Evolutionary conservation across 2,888 invertebrate genomes (phyloP).

Genomic region (Drosophila kambysellisi): DNA sequence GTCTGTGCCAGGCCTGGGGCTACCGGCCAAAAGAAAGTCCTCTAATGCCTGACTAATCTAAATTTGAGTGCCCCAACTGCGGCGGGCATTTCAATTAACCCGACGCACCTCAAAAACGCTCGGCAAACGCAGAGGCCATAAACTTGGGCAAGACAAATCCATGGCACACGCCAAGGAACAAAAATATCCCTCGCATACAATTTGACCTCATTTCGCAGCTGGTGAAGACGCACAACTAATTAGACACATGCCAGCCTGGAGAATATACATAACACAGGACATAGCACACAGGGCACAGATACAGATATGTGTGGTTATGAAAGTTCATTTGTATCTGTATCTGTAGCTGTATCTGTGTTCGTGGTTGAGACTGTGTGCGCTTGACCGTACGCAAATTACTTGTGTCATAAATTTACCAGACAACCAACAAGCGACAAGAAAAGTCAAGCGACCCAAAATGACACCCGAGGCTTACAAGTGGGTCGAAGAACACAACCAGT

Average conservation of each 20-base stretch:
- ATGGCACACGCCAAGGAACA: constrained; percentile 61
- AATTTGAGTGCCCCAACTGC: constrained; percentile 53
- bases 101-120: constrained; percentile 67
- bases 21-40: constrained; percentile 32
- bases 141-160: constrained; percentile 69
- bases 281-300: constrained; percentile 15
- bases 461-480: constrained; percentile 71
- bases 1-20: not conserved
- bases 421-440: constrained; percentile 58
- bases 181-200: constrained; percentile 54
- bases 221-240: constrained; percentile 79
- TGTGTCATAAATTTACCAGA: constrained; percentile 73
- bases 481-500: constrained; percentile 57
- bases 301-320: constrained; percentile 62
- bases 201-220: constrained; percentile 71
- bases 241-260: constrained; percentile 71
- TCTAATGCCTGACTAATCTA: constrained; percentile 66
- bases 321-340: constrained; percentile 44
- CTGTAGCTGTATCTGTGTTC: constrained; percentile 17
- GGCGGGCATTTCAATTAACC: constrained; percentile 75
- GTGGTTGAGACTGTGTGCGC: constrained; percentile 46
- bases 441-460: constrained; percentile 64
- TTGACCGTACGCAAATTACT: constrained; percentile 79
- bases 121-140: constrained; percentile 33
- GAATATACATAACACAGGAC: constrained; percentile 5